These are phyloP conservation scores for Pogoniulus pusillus DNA, from an alignment of 2,797 vertebrate genomes.

Conservation along the genomic window DNA sequence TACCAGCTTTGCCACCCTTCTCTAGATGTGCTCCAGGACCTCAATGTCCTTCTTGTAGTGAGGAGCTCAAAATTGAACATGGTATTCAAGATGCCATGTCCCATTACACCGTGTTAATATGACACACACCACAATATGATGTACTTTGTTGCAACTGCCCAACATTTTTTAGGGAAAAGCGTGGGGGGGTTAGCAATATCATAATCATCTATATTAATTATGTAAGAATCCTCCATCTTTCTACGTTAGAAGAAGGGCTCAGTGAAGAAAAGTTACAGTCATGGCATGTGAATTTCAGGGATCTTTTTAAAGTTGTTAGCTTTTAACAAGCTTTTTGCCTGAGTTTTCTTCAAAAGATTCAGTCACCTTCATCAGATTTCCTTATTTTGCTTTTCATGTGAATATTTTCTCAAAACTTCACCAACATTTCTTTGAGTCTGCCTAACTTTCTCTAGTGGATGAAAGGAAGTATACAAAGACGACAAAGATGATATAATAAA, in stretches of 20 bases:
- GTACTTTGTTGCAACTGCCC: background rate
- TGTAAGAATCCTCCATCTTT: background rate
- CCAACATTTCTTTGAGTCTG: background rate
- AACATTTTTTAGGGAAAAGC: too few relatives aligned
- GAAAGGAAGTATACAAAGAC: background rate
- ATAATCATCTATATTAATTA: background rate
- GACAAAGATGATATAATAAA: background rate
- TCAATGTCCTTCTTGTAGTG: too few relatives aligned
- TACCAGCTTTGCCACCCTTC: too few relatives aligned
- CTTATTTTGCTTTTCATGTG: background rate
- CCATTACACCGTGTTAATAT: too few relatives aligned
- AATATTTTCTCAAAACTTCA: background rate
- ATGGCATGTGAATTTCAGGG: background rate
- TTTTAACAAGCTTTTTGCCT: background rate
- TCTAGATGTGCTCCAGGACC: too few relatives aligned
- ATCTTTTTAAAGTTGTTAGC: background rate
- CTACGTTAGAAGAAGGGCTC: background rate
- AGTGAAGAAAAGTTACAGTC: background rate
- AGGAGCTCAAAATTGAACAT: too few relatives aligned
- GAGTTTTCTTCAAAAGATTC: background rate
- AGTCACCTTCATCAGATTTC: background rate
- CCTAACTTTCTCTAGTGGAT: background rate
- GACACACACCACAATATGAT: too few relatives aligned
- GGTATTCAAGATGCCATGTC: too few relatives aligned
- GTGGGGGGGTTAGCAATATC: background rate